A percentile compares a stretch with the other conserved stretches of the same genome.
These are phyloP conservation scores for Tokudaia tokunoshimensis DNA, from an alignment of 2,797 vertebrate species.

Conservation along the genomic window DNA sequence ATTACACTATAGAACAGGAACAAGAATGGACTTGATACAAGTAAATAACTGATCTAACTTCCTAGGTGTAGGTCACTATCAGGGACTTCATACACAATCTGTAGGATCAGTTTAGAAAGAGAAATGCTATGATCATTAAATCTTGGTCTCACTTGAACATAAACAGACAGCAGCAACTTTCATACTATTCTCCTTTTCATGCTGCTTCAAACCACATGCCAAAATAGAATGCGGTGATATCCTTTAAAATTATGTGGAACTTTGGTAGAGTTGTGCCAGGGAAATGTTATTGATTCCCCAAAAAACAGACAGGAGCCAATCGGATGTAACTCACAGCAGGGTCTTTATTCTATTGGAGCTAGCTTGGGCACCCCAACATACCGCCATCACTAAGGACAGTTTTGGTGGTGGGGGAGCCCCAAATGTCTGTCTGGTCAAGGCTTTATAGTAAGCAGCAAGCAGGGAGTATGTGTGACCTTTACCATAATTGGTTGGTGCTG, in stretches of 20 bases:
- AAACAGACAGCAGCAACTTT: neutral
- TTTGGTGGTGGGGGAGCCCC: too few relatives aligned
- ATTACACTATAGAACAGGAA: neutral
- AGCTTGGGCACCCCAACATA: too few relatives aligned
- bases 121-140: neutral
- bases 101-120: neutral
- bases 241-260: neutral
- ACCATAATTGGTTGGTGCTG: too few relatives aligned
- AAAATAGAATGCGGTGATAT: neutral
- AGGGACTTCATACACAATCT: neutral
- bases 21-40: neutral
- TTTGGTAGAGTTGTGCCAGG: neutral
- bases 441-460: too few relatives aligned
- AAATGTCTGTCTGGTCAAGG: too few relatives aligned
- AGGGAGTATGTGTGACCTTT: too few relatives aligned
- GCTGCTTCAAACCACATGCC: neutral
- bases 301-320: too few relatives aligned
- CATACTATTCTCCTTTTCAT: neutral
- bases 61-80: neutral
- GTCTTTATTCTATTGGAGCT: too few relatives aligned
- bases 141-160: slow-evolving; percentile 24
- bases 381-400: too few relatives aligned
- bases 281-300: too few relatives aligned
- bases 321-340: too few relatives aligned
- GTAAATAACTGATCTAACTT: neutral